phyloP scores from a whole-genome alignment of 2,888 invertebrate genomes.

The Pristionchus fissidentatus region DNA sequence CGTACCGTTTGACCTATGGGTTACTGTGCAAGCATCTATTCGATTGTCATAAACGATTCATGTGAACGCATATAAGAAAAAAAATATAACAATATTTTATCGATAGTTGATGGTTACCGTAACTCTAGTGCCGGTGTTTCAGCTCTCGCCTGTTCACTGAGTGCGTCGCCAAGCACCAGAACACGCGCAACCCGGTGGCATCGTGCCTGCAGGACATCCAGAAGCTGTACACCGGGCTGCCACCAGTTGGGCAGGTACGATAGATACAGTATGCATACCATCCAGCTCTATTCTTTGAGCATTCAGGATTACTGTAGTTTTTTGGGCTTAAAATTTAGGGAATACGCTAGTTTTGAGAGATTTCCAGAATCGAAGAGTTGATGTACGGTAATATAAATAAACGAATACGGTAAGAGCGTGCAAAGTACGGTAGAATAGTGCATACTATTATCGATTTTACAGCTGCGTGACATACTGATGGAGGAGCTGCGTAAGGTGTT shows the following conservation, averaged over 20 bases:
- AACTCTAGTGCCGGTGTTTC: not conserved
- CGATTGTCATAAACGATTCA: no score
- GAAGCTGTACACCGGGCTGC: conserved; percentile 35
- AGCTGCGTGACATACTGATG: not conserved
- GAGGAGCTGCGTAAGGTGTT: conserved; percentile 34
- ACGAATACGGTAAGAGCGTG: no score
- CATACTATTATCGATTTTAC: no score
- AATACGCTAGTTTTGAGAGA: not conserved
- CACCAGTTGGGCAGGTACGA: conserved; percentile 38
- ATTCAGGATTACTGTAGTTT: no score
- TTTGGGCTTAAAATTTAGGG: no score
- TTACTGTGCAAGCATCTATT: no score
- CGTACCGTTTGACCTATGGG: no score
- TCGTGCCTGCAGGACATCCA: not conserved
- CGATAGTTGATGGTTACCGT: not conserved
- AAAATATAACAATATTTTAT: not conserved
- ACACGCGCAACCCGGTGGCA: conserved; percentile 17
- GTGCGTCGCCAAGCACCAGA: not conserved
- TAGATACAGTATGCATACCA: not conserved
- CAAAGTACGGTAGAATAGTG: no score
- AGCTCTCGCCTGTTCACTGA: conserved; percentile 6
- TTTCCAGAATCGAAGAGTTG: no score
- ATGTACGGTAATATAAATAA: no score
- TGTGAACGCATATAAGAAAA: no score
- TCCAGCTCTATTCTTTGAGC: no score